Conservation (phyloP, 1,140 invertebrate genomes). For the Meloidogyne exigua region DNA sequence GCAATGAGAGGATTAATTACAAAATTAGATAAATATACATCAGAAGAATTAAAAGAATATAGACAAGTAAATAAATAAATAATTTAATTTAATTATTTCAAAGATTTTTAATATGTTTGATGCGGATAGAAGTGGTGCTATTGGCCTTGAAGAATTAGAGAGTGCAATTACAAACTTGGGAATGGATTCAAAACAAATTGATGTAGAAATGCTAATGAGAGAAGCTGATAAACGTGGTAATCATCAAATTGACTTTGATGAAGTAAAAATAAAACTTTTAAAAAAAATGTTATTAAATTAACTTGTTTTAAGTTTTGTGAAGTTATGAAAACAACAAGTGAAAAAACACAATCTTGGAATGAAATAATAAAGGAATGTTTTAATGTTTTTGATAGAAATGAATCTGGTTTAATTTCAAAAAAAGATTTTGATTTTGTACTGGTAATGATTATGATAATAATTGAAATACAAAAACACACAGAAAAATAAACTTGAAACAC, state of each 20-base stretch:
- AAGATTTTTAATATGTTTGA: conserved; percentile 63
- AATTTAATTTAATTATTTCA: not conserved
- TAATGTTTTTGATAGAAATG: conserved; percentile 59
- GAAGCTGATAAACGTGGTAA: conserved; percentile 61
- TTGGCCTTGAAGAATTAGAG: conserved; percentile 60
- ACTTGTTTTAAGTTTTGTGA: conserved; percentile 45
- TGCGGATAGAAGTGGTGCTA: conserved; percentile 56
- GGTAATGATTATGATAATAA: not conserved
- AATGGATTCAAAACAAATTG: conserved; percentile 51
- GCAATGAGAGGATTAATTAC: conserved; percentile 42
- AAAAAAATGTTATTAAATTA: not conserved
- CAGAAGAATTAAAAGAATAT: conserved; percentile 60
- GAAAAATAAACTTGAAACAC: not conserved
- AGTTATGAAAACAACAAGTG: conserved; percentile 60
- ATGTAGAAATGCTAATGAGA: conserved; percentile 49
- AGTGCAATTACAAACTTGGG: conserved; percentile 61
- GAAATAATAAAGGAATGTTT: conserved; percentile 61
- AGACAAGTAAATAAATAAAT: conserved; percentile 16
- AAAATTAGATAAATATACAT: conserved; percentile 56
- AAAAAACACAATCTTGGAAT: conserved; percentile 61
- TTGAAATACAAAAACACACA: not conserved
- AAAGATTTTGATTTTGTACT: conserved; percentile 61
- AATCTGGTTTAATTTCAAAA: conserved; percentile 53
- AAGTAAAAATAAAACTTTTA: conserved; percentile 20
- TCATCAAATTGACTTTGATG: conserved; percentile 62